Conservation (phyloP, 1,140 invertebrate genomes). For the Chymomyza costata region DNA sequence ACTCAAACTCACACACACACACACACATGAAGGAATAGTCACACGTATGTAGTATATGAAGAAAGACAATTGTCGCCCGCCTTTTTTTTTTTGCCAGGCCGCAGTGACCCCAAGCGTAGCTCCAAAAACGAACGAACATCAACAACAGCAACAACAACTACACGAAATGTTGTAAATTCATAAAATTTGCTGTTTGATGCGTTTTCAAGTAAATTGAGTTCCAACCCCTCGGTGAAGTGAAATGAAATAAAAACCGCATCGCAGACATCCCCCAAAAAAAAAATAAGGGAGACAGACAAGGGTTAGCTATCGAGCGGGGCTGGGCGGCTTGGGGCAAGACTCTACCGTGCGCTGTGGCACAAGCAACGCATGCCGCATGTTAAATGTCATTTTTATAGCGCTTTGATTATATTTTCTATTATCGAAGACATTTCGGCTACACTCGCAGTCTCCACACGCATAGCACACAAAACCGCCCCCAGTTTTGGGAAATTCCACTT, state of each 20-base stretch:
- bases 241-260: slow-evolving; percentile 69
- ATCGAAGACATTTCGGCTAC: slow-evolving; percentile 64
- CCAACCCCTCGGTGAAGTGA: slow-evolving; percentile 68
- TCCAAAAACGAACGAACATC: background rate
- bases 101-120: slow-evolving; percentile 45
- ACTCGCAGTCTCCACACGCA: slow-evolving; percentile 25
- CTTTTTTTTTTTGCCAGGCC: slow-evolving; percentile 18
- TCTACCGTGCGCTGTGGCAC: slow-evolving; percentile 37
- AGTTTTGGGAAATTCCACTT: background rate
- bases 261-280: slow-evolving; percentile 25
- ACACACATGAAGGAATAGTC: background rate
- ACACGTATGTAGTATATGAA: too few relatives aligned
- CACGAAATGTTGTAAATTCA: slow-evolving; percentile 69
- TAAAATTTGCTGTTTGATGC: slow-evolving; percentile 73
- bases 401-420: slow-evolving; percentile 73
- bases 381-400: slow-evolving; percentile 73
- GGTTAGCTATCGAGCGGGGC: background rate
- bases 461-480: slow-evolving; percentile 26
- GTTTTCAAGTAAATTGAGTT: slow-evolving; percentile 73
- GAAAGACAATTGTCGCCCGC: slow-evolving; percentile 58
- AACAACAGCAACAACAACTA: slow-evolving; percentile 21
- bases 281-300: slow-evolving; percentile 2
- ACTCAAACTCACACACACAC: slow-evolving; percentile 11
- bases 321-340: slow-evolving; percentile 1
- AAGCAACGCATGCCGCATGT: slow-evolving; percentile 67